phyloP scores from a whole-genome alignment of 2,888 invertebrate genomes.

The Apocheima hispidaria region DNA sequence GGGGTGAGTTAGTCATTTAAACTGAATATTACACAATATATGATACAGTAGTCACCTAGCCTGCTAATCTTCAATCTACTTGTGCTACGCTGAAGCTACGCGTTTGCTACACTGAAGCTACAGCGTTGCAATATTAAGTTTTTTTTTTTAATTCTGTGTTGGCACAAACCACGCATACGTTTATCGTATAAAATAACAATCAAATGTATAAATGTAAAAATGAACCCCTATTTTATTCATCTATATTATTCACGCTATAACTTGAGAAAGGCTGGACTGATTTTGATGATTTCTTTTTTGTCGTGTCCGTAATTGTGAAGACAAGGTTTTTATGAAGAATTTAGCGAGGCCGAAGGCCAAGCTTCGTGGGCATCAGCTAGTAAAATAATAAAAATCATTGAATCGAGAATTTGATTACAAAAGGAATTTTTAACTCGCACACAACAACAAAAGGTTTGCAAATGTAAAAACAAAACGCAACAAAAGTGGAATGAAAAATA shows the following conservation, averaged over 20 bases:
- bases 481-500: constrained; percentile 38
- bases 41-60: background rate
- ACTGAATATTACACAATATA: background rate
- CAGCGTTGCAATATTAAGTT: too few species aligned
- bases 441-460: constrained; percentile 35
- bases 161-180: background rate
- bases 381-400: constrained; percentile 25
- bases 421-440: constrained; percentile 21
- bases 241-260: too few species aligned
- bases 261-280: too few species aligned
- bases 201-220: too few species aligned
- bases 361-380: too few species aligned
- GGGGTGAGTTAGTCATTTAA: background rate
- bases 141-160: too few species aligned
- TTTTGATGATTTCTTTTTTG: too few species aligned
- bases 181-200: background rate
- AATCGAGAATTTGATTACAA: constrained; percentile 21
- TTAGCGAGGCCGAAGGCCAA: too few species aligned
- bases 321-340: too few species aligned
- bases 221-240: too few species aligned
- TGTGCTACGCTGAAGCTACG: background rate
- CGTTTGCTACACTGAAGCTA: too few species aligned
- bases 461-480: constrained; percentile 40
- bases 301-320: too few species aligned
- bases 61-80: background rate